Base-by-base conservation (phyloP, 2,113 vertebrate genomes). In the Spea multiplicata region DNA sequence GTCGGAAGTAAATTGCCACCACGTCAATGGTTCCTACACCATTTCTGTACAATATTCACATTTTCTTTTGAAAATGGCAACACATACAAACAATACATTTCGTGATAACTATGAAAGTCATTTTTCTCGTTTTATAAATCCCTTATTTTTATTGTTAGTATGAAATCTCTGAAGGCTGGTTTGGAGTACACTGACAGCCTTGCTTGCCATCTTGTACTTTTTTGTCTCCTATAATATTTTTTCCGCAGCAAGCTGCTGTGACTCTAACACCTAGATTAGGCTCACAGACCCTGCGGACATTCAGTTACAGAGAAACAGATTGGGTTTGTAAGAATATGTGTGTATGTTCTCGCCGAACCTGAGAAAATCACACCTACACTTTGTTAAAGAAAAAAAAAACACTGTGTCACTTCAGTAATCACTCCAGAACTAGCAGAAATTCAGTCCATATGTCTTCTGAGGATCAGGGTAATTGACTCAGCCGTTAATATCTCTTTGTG, bases 361-460 rank as follows among this genome's bases (percentile, higher is more conserved):
- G 92, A 91, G 91, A 92, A 91, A 89, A 91, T 92, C 86, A 86
- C 90, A 91, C 90, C 88, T 93, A 87, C 83, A 84, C 85, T 90
- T 89, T 89, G 88, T 90, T 87, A 80, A 59, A 80, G 78, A 88
- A 86, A 84, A 89, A 89, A 88, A 89, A 85, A 88, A 91, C 88
- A 90, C 88, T 90, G 84, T 88, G 84, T 76, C 47, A 83, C 88
- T 89, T 85, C 84, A 80, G 76, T 87, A 88, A 88, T 88, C 89
- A 86, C 89, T 88, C 85, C 81, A 80, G 86, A 76, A 83, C 84
- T 86, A 80, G 86, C 85, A 87, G 87, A 86, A 89, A 79, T 83
- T 84, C 81, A 83, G 85, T 85, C 90, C 91, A 87, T 88, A 86
- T 90, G 91, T 84, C 87, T 86, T 81, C 16, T 9, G 76, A 86